Base-by-base conservation (phyloP, 2,888 invertebrate species). In the Deroplatys truncata region DNA sequence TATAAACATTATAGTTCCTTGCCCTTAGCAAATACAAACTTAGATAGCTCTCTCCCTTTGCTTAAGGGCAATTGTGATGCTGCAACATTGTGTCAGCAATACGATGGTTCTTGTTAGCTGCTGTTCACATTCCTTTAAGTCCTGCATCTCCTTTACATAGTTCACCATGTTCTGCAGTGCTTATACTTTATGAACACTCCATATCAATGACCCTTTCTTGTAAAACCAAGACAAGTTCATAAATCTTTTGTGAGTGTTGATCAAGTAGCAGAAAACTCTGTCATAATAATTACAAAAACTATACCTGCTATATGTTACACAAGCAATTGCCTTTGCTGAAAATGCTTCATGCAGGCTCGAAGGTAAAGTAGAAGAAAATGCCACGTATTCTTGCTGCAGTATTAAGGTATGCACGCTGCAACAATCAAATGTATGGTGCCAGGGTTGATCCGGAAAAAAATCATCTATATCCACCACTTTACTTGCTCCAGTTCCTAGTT, bases 201-300 rank as follows among this genome's bases (percentile, higher is more conserved):
- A 25, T 87, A 31, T 87, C n/a, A 31, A 29, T 83, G 82, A 35
- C 35, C n/a, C 83, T 87, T 43, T 87, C 87, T 87, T 87, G 87
- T 87, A 87, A 87, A 87, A 87, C 87, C 87, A 87, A 87, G 83
- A 87, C 43, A 87, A 83, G n/a, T 87, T 82, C 83, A 83, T 35
- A 87, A 29, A 87, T 35, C 25, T 72, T 16, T 72, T 72, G 56
- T 72, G 56, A 72, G 56, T 72, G 56, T 20, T 72, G 56, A 72
- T 72, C 56, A 72, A 72, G 56, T 72, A 72, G 56, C 56, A 72
- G 56, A 72, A 72, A 72, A 72, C 56, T 72, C 56, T 72, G 56
- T 72, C 56, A 72, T 72, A 72, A 72, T 72, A 72, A 72, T 72
- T 72, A 72, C 56, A 72, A 72, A 72, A 72, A 72, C 56, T 72